Evolutionary conservation across 2,797 vertebrate genomes (phyloP).

Genomic region (Oceanodroma leucorhoa): DNA sequence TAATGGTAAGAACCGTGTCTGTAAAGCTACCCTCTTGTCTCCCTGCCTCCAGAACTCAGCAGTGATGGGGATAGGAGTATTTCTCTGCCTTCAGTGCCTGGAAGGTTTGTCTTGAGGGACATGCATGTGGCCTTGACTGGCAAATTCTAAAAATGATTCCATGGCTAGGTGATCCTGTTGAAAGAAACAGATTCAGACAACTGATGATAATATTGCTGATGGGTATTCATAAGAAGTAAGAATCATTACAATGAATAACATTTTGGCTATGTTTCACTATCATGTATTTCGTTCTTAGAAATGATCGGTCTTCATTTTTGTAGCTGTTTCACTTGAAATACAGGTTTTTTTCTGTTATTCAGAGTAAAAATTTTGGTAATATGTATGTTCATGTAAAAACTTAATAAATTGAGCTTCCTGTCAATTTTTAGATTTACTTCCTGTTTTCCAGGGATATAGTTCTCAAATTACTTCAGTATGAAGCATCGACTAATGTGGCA

Average conservation of each 20-base stretch:
- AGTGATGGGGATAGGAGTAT: background rate
- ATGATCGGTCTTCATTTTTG: background rate
- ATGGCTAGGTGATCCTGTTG: background rate
- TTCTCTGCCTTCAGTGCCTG: background rate
- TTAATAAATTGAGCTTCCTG: slow-evolving; percentile 7
- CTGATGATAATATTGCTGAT: background rate
- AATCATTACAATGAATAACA: background rate
- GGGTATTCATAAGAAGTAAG: background rate
- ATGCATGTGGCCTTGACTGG: background rate
- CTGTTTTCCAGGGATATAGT: slow-evolving; percentile 87
- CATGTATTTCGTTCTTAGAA: background rate
- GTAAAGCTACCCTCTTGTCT: background rate
- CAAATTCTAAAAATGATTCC: background rate
- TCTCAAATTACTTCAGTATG: slow-evolving; percentile 92
- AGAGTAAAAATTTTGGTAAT: background rate
- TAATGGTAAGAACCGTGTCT: background rate
- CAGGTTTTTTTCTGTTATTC: background rate
- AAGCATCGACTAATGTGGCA: slow-evolving; percentile 90
- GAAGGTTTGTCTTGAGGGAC: background rate
- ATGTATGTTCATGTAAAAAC: background rate
- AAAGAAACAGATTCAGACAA: background rate
- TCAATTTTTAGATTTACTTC: slow-evolving; percentile 43
- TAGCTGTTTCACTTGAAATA: background rate
- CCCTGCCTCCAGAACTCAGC: background rate
- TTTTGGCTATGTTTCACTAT: background rate